Conservation (phyloP, 1,140 invertebrate genomes). For the Penaeus chinensis region DNA sequence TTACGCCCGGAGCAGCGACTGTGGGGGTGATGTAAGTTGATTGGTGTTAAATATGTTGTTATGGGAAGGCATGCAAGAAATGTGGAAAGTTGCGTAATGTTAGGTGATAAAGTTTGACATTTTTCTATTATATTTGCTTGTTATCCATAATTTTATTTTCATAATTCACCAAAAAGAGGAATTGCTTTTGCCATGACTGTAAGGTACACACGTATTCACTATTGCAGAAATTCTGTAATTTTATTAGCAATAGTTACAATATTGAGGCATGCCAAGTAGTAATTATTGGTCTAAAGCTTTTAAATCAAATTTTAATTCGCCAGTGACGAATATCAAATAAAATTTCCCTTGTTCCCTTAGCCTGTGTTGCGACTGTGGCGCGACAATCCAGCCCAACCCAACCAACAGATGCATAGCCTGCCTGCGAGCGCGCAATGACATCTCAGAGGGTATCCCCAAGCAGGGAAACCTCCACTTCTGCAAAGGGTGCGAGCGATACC, state of each 20-base stretch:
- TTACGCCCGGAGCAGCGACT: neutral
- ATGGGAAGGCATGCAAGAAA: neutral
- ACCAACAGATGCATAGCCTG: conserved; percentile 98
- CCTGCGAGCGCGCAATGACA: conserved; percentile 89
- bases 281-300: neutral
- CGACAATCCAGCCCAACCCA: conserved; percentile 88
- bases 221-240: too few relatives aligned
- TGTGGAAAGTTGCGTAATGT: neutral
- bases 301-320: neutral
- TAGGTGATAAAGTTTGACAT: too few relatives aligned
- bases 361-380: conserved; percentile 74
- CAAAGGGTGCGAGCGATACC: conserved; percentile 92
- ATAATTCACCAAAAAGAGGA: too few relatives aligned
- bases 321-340: neutral
- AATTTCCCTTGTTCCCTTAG: conserved; percentile 1
- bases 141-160: too few relatives aligned
- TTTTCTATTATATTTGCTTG: too few relatives aligned
- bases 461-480: conserved; percentile 91
- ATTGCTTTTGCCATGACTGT: too few relatives aligned
- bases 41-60: neutral
- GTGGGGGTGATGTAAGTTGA: conserved; percentile 8
- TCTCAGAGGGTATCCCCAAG: conserved; percentile 96
- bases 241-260: too few relatives aligned
- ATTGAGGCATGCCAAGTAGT: neutral
- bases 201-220: too few relatives aligned